Percentiles rank a stretch among this genome's conserved stretches.
Conservation (phyloP, 2,113 vertebrate genomes). For the Meles meles region DNA sequence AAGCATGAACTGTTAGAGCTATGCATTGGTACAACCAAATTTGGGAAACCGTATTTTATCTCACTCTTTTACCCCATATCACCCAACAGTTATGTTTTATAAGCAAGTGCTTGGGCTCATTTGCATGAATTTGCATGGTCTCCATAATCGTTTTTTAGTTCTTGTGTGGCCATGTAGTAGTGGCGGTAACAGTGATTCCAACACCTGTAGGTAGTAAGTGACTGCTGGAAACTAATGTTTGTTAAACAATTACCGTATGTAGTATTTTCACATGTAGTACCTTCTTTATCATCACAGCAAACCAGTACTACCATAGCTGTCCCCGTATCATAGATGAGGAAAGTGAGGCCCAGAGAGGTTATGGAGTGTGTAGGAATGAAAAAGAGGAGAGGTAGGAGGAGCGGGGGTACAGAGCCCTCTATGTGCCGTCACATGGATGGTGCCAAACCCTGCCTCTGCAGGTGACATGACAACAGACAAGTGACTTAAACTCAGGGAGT, state of each 20-base stretch:
- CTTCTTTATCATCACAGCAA: background rate
- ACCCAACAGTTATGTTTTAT: background rate
- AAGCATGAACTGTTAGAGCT: background rate
- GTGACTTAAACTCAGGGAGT: background rate
- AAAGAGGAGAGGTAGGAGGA: too few relatives aligned
- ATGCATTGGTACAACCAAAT: background rate
- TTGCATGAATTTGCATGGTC: background rate
- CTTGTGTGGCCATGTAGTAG: background rate
- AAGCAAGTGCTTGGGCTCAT: background rate
- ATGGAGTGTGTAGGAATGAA: background rate
- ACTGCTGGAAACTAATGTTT: background rate
- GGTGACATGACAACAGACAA: rapidly evolving
- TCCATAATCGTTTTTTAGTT: background rate
- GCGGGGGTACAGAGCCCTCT: rapidly evolving
- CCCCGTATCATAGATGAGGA: background rate
- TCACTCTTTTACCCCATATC: background rate
- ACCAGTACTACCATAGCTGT: background rate
- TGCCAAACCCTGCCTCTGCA: background rate
- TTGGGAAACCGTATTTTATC: background rate
- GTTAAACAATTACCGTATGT: background rate
- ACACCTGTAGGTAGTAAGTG: background rate
- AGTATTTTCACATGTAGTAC: background rate
- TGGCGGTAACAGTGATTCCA: background rate
- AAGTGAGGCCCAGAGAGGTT: background rate
- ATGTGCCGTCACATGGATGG: rapidly evolving